Evolutionary conservation across 2,888 invertebrate genomes (phyloP).

Genomic region (Melieria picta): DNA sequence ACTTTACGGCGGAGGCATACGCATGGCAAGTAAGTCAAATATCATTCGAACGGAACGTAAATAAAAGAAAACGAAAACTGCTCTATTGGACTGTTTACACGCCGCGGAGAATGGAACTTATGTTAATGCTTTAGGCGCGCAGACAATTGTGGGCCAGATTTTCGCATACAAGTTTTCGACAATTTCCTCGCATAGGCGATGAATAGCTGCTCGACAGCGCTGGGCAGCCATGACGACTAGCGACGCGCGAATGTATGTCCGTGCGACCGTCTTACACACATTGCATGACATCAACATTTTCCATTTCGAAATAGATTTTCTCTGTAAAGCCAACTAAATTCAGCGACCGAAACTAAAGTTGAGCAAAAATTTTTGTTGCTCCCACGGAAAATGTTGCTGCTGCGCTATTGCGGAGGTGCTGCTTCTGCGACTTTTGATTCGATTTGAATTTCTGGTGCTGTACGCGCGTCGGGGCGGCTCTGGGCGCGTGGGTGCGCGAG

Average conservation of each 20-base stretch:
- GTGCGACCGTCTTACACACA: slow-evolving; percentile 18
- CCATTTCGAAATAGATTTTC: slow-evolving; percentile 34
- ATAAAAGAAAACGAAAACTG: not conserved
- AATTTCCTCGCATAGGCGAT: no score
- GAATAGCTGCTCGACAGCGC: no score
- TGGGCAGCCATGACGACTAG: no score
- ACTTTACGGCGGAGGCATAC: not conserved
- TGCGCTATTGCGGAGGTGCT: not conserved
- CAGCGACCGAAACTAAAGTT: not conserved
- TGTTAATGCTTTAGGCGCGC: no score
- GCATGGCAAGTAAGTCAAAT: slow-evolving; percentile 7
- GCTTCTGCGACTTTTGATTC: not conserved
- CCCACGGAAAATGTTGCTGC: not conserved
- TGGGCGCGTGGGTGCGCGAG: not conserved
- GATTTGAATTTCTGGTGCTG: not conserved
- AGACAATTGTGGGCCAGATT: no score
- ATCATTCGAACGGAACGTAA: not conserved
- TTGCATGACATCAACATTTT: slow-evolving; percentile 55
- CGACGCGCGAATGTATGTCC: slow-evolving; percentile 12
- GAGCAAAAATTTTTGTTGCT: not conserved
- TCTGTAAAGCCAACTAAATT: not conserved
- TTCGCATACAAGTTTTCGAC: no score
- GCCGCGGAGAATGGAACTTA: no score
- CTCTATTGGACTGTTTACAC: no score
- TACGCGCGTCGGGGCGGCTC: not conserved